Percentiles rank a stretch among this genome's conserved stretches.
phyloP scores from a whole-genome alignment of 2,113 vertebrate species.

The Dasyornis broadbenti region DNA sequence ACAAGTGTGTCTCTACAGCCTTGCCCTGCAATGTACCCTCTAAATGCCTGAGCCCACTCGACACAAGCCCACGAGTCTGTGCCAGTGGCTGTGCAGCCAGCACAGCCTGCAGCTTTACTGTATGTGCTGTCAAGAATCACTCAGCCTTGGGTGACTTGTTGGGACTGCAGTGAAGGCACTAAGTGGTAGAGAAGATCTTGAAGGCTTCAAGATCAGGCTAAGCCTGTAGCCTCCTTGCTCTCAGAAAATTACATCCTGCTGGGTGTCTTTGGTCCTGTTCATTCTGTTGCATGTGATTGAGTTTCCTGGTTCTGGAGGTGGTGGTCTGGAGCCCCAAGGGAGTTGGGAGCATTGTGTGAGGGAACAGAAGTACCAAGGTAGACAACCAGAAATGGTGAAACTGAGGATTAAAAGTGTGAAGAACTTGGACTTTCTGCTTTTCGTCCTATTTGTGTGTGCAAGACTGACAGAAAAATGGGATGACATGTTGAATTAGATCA shows the following conservation, averaged over 20 bases:
- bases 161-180: not conserved
- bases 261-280: not conserved
- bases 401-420: not conserved
- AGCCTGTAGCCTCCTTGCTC: not conserved
- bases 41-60: not conserved
- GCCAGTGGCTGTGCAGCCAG: not conserved
- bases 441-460: not conserved
- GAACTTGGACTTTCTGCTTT: not conserved
- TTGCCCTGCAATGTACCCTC: not conserved
- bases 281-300: not conserved
- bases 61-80: not conserved
- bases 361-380: not conserved
- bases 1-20: not conserved
- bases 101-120: not conserved
- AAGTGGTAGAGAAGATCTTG: not conserved
- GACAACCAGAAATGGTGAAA: not conserved
- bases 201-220: no score
- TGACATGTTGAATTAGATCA: not conserved
- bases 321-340: not conserved
- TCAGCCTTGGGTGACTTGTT: not conserved
- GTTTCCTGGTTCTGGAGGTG: not conserved
- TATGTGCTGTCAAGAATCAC: not conserved
- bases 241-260: not conserved
- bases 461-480: not conserved
- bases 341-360: fast-evolving